These are phyloP conservation scores for Poeciliopsis gracilis DNA, from an alignment of 2,797 vertebrate species.

Conservation along the genomic window DNA sequence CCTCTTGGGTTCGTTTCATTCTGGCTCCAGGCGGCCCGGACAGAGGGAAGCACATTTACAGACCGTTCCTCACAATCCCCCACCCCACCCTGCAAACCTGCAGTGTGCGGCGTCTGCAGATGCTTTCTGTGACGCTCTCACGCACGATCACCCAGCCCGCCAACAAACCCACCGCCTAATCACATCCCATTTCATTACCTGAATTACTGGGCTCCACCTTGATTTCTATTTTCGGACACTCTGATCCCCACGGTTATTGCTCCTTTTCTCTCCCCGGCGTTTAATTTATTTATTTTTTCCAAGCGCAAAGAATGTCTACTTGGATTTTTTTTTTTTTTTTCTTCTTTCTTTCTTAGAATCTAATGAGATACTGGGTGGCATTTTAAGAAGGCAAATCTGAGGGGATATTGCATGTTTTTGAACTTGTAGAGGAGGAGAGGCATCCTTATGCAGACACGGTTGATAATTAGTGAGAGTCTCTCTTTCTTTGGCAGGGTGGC, in stretches of 20 bases:
- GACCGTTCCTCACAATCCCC: not conserved
- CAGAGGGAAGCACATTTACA: not conserved
- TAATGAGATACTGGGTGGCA: conserved; percentile 16
- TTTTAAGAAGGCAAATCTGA: conserved; percentile 12
- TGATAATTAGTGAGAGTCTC: not conserved
- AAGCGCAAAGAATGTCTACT: not conserved
- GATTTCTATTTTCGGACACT: conserved; percentile 27
- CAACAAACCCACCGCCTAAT: conserved; percentile 13
- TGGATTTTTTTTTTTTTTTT: conserved; percentile 2
- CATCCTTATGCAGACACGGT: not conserved
- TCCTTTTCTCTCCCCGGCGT: not conserved
- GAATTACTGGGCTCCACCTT: not conserved
- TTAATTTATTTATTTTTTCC: not conserved
- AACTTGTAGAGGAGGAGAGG: not conserved
- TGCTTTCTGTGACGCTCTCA: conserved; percentile 3
- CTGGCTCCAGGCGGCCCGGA: not conserved
- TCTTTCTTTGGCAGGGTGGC: not conserved
- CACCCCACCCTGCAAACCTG: not conserved
- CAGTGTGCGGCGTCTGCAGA: not conserved
- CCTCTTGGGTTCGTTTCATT: not conserved
- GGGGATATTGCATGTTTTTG: not conserved
- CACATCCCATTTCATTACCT: conserved; percentile 27
- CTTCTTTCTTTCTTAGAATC: conserved; percentile 14
- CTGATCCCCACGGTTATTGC: conserved; percentile 22
- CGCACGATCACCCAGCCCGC: not conserved